Conservation (phyloP, 2,797 vertebrate genomes). For the Echeneis naucrates region DNA sequence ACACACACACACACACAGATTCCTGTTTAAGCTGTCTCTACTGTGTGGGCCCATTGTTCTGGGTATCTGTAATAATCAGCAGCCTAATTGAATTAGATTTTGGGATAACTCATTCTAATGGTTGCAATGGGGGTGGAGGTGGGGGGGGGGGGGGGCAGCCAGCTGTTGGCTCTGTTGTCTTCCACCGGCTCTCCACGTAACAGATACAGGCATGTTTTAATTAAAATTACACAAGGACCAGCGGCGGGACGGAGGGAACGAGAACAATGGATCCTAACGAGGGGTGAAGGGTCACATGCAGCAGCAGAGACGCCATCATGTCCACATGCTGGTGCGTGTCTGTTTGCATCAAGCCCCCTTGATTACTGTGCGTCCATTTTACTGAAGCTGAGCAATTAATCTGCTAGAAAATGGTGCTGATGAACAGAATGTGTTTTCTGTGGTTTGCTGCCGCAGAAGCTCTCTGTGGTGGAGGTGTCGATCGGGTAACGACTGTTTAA, state of each 20-base stretch:
- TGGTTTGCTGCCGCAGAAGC: constrained; percentile 12
- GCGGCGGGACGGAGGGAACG: constrained; percentile 14
- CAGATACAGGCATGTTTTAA: constrained; percentile 52
- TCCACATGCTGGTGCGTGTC: constrained; percentile 5
- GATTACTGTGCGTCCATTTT: constrained; percentile 31
- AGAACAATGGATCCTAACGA: constrained; percentile 54
- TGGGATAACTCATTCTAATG: constrained; percentile 67
- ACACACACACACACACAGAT: constrained; percentile 18
- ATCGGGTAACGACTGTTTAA: constrained; percentile 27
- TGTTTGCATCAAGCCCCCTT: constrained; percentile 33
- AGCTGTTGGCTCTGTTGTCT: constrained; percentile 62
- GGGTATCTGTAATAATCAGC: constrained; percentile 52
- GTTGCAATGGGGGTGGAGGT: constrained; percentile 40
- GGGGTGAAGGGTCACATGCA: constrained; percentile 46
- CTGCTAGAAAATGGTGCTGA: constrained; percentile 18
- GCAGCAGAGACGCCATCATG: constrained; percentile 13
- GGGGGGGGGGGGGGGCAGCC: no score
- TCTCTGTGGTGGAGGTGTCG: constrained; percentile 7
- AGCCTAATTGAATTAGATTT: constrained; percentile 68
- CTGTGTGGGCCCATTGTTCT: constrained; percentile 52
- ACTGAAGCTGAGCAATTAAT: constrained; percentile 19
- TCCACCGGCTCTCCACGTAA: constrained; percentile 17
- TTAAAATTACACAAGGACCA: constrained; percentile 48
- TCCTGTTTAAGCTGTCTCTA: constrained; percentile 48
- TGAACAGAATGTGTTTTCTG: constrained; percentile 15